These are phyloP conservation scores for Pangasius mekongensis DNA, from an alignment of 2,797 vertebrate genomes.

Conservation along the genomic window DNA sequence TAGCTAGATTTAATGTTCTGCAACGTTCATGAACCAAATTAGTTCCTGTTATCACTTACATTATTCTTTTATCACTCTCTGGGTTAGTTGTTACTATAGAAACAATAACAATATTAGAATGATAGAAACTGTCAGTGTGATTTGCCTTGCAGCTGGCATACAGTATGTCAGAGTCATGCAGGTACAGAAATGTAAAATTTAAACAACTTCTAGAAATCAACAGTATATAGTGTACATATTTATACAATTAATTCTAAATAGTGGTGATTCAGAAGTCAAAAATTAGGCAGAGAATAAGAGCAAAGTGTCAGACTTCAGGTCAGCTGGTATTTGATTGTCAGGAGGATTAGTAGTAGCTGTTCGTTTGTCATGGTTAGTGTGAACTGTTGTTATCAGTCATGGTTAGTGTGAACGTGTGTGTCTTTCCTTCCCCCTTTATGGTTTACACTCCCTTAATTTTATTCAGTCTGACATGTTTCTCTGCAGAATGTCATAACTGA, in stretches of 20 bases:
- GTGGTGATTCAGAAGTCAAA: neutral
- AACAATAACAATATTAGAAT: neutral
- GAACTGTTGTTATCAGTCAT: neutral
- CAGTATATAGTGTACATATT: neutral
- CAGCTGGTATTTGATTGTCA: neutral
- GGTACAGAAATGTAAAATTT: neutral
- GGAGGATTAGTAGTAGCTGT: neutral
- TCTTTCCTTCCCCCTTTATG: neutral
- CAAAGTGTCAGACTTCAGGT: neutral
- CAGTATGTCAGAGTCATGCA: neutral
- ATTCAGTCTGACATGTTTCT: conserved; percentile 15
- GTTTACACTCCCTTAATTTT: conserved; percentile 9
- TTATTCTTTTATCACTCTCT: too few relatives aligned
- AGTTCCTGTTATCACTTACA: neutral
- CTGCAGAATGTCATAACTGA: conserved; percentile 27
- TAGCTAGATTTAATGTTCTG: too few relatives aligned
- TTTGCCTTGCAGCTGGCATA: neutral
- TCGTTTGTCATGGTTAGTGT: neutral
- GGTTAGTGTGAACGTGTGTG: neutral
- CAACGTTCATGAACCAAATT: too few relatives aligned
- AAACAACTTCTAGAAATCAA: neutral
- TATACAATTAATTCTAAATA: neutral
- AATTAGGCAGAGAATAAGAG: neutral
- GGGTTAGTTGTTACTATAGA: neutral
- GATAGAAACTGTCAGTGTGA: neutral